Base-by-base conservation (phyloP, 2,113 vertebrate species). In the Anser cygnoides region DNA sequence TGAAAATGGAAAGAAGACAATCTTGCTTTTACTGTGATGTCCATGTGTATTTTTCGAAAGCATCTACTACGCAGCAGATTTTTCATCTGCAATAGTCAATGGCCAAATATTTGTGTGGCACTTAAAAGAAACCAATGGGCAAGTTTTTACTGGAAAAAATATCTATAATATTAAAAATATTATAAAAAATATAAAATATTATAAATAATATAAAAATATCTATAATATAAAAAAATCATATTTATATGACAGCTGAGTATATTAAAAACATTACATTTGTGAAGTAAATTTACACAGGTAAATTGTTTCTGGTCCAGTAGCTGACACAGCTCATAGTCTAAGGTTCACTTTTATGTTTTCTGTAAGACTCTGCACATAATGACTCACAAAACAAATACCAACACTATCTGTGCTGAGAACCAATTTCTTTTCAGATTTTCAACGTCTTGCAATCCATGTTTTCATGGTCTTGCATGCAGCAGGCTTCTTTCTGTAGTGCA, bases 111-210 rank as follows among this genome's bases (percentile, higher is more conserved):
- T 94, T 96, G 76, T 52, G 71, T 10, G 93, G 80, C 91, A 89
- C n/a, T 62, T 94, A 71, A 87, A 90, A 84, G 57, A 95, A 95
- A 96, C 67, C 70, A 92, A 84, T 80, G 92, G 59, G 35, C 73
- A 82, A 85, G 39, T 59, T 95, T 93, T 8, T 62, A 35, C 31
- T 19, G 8, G 62, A 72, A 84, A 52, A 75, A 94, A 71, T 54
- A 87, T 22, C 33, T 46, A 62, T 35, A 35, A 35, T 35, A 35
- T 35, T 35, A 35, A 35, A 35, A 35, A 35, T 6, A 35, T 35
- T 35, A 35, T 35, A 35, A 35, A 35, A 35, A 35, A 35, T 35
- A 35, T 35, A 35, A 35, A 35, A 35, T 35, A 35, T 35, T 35
- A 35, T 35, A 35, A 35, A 35, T 35, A 35, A 35, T 35, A 35